Conservation (phyloP, 2,888 invertebrate genomes). For the Lasioglossum lativentre region DNA sequence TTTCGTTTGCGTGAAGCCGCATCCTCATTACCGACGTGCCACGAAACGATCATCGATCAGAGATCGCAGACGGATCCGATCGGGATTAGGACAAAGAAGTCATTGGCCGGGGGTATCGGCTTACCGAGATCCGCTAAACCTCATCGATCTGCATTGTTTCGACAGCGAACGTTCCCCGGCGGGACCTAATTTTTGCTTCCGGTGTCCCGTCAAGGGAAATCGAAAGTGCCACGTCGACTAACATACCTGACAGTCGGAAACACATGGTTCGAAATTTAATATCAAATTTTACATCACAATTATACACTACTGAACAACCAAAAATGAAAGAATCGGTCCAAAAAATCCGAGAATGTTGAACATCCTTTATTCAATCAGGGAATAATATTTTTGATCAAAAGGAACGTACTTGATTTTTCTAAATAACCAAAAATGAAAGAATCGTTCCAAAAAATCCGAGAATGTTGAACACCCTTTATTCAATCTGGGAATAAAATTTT, state of each 20-base stretch:
- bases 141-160: neutral
- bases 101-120: neutral
- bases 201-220: neutral
- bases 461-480: too few relatives aligned
- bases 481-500: too few relatives aligned
- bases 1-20: slow-evolving; percentile 43
- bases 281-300: too few relatives aligned
- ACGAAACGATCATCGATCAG: slow-evolving; percentile 36
- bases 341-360: too few relatives aligned
- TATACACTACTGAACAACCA: too few relatives aligned
- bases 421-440: too few relatives aligned
- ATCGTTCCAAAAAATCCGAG: too few relatives aligned
- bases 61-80: slow-evolving; percentile 36
- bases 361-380: too few relatives aligned
- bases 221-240: neutral
- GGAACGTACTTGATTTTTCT: too few relatives aligned
- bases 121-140: neutral
- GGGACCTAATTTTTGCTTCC: slow-evolving; percentile 1
- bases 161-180: neutral
- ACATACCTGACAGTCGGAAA: neutral
- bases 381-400: too few relatives aligned
- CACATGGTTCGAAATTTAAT: neutral
- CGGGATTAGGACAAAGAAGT: slow-evolving; percentile 27
- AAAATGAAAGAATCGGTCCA: too few relatives aligned
- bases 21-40: slow-evolving; percentile 31